These are phyloP conservation scores for Natrix natrix DNA, from an alignment of 2,797 vertebrate species.

Conservation along the genomic window DNA sequence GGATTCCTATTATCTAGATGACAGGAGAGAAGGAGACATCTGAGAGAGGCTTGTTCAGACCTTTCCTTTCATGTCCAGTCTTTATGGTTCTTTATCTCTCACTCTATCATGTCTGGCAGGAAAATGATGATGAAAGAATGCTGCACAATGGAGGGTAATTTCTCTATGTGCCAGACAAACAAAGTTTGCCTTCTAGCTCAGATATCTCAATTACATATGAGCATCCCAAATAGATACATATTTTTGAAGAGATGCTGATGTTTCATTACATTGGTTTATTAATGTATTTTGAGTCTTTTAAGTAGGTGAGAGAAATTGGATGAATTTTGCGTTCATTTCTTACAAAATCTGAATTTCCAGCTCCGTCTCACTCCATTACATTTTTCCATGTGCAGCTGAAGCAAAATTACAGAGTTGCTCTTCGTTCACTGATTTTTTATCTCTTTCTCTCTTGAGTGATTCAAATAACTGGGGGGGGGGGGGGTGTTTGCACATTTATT, in stretches of 20 bases:
- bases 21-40: conserved; percentile 37
- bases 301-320: neutral
- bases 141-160: conserved; percentile 34
- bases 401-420: neutral
- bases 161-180: conserved; percentile 42
- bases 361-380: neutral
- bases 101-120: conserved; percentile 35
- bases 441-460: neutral
- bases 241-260: neutral
- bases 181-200: conserved; percentile 41
- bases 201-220: conserved; percentile 49
- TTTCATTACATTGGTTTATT: neutral
- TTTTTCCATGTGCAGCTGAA: neutral
- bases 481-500: neutral
- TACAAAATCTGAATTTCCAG: neutral
- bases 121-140: conserved; percentile 57
- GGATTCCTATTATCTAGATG: conserved; percentile 25
- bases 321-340: neutral
- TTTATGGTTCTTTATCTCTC: conserved; percentile 47
- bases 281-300: neutral
- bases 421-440: neutral
- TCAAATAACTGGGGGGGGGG: neutral
- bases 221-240: conserved; percentile 36
- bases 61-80: conserved; percentile 60
- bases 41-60: conserved; percentile 49